phyloP scores from a whole-genome alignment of 30 jellyfish, hydroid and myxozoan species.

The Cassiopea xamachana region DNA sequence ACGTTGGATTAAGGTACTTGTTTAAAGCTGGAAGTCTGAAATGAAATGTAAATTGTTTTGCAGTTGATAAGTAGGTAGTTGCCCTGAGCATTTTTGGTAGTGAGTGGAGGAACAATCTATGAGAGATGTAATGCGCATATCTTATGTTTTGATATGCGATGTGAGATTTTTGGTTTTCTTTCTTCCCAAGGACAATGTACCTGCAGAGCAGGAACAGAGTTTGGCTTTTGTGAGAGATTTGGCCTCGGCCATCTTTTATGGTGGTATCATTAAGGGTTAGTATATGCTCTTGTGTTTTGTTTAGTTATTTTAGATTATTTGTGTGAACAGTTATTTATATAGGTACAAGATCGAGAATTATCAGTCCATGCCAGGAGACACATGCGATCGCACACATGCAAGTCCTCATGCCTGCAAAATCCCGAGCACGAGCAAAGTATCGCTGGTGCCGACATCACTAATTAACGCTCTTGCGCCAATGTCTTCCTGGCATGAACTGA shows the following conservation, averaged over 20 bases:
- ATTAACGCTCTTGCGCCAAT: too few relatives aligned
- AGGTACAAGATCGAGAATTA: too few relatives aligned
- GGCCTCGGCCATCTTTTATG: conserved; percentile 9
- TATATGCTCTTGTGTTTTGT: not conserved
- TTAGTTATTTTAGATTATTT: too few relatives aligned
- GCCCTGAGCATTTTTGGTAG: not conserved
- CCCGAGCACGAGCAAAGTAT: too few relatives aligned
- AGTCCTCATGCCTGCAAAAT: too few relatives aligned
- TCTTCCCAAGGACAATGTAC: conserved; percentile 14
- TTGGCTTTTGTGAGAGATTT: conserved; percentile 18
- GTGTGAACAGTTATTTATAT: too few relatives aligned
- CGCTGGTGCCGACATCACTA: too few relatives aligned
- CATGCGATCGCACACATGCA: too few relatives aligned
- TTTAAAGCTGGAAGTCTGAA: not conserved
- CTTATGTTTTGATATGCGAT: too few relatives aligned
- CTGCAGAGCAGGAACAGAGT: not conserved
- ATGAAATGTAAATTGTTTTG: not conserved
- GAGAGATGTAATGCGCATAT: not conserved
- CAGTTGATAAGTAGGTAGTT: not conserved
- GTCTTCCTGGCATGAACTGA: too few relatives aligned
- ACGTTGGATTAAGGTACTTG: conserved; percentile 50
- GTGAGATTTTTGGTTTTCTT: not conserved
- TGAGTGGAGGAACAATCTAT: not conserved
- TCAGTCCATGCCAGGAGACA: too few relatives aligned
- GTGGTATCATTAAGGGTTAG: conserved; percentile 33